A percentile compares a stretch with the other conserved stretches of the same genome.
These are phyloP conservation scores for Glaucopsyche alexis DNA, from an alignment of 2,888 invertebrate species.

Conservation along the genomic window DNA sequence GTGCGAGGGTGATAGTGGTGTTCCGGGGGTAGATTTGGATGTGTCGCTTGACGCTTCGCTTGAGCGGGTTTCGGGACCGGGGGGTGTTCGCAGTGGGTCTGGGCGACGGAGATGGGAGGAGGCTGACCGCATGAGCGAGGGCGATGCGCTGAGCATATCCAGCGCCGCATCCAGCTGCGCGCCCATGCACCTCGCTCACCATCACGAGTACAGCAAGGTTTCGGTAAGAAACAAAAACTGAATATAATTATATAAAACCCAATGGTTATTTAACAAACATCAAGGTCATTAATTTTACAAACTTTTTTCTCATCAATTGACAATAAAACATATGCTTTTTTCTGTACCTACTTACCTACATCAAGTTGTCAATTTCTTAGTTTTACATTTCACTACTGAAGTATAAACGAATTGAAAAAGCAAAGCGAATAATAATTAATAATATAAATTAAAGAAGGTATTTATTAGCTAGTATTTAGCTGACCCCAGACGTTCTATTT, in stretches of 20 bases:
- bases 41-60: slow-evolving; percentile 75
- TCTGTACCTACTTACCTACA: background rate
- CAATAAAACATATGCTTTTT: too few species aligned
- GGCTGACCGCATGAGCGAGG: slow-evolving; percentile 68
- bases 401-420: background rate
- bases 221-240: slow-evolving; percentile 57
- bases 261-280: too few species aligned
- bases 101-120: slow-evolving; percentile 75
- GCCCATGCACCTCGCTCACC: slow-evolving; percentile 65
- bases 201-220: slow-evolving; percentile 72
- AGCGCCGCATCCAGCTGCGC: slow-evolving; percentile 75
- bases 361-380: background rate
- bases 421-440: background rate
- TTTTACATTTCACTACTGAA: background rate
- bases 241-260: background rate
- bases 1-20: slow-evolving; percentile 65
- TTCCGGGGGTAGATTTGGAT: slow-evolving; percentile 62
- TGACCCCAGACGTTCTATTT: too few species aligned
- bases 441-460: too few species aligned
- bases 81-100: slow-evolving; percentile 78
- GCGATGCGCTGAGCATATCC: slow-evolving; percentile 72
- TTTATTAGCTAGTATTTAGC: too few species aligned
- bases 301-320: too few species aligned
- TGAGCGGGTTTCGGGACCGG: slow-evolving; percentile 69
- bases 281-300: too few species aligned